phyloP scores from a whole-genome alignment of 2,888 invertebrate species.

The Dicycla oo region DNA sequence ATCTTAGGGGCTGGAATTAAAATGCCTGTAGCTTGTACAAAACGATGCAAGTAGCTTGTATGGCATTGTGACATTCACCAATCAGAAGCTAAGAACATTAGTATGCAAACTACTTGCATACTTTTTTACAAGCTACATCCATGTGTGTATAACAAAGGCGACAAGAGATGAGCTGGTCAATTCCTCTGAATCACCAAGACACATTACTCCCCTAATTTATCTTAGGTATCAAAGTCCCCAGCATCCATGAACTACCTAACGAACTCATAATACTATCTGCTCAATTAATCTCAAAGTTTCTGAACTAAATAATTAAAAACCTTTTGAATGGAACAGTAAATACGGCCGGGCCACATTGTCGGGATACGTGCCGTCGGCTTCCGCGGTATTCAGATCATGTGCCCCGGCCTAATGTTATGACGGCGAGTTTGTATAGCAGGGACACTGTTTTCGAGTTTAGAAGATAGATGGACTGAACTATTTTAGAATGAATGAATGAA shows the following conservation, averaged over 20 bases:
- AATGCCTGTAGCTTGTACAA: too few species aligned
- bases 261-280: slow-evolving; percentile 72
- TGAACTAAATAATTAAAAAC: slow-evolving; percentile 81
- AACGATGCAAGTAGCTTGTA: too few species aligned
- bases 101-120: too few species aligned
- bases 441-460: not conserved
- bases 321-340: slow-evolving; percentile 80
- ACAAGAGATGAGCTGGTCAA: not conserved
- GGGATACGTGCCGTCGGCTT: slow-evolving; percentile 72
- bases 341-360: slow-evolving; percentile 73
- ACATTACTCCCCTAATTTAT: slow-evolving; percentile 19
- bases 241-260: slow-evolving; percentile 44
- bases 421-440: slow-evolving; percentile 11
- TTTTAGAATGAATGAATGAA: too few species aligned
- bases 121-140: too few species aligned
- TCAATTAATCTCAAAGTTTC: slow-evolving; percentile 73
- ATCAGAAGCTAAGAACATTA: too few species aligned
- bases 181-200: slow-evolving; percentile 3
- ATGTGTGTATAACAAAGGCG: too few species aligned
- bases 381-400: slow-evolving; percentile 73
- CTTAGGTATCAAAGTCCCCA: slow-evolving; percentile 16
- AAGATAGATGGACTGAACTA: not conserved
- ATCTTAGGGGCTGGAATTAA: too few species aligned
- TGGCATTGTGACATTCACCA: too few species aligned
- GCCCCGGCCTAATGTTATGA: slow-evolving; percentile 58